These are phyloP conservation scores for Drosophila kambysellisi DNA, from an alignment of 2,888 invertebrate genomes.

Conservation along the genomic window DNA sequence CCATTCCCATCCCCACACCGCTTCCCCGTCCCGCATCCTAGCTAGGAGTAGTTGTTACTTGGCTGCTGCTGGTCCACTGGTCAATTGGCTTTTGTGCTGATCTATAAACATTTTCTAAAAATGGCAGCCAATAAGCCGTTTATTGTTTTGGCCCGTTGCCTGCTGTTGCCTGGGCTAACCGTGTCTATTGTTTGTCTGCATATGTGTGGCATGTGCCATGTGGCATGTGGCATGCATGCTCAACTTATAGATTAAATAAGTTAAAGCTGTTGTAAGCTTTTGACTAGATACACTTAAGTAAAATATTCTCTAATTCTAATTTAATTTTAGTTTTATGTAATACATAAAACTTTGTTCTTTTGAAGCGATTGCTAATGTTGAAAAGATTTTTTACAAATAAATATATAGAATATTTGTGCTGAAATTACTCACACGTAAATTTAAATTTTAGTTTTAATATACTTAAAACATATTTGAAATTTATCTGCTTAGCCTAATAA, in stretches of 20 bases:
- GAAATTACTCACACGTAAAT: no score
- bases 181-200: neutral
- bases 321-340: no score
- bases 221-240: neutral
- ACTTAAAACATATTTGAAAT: neutral
- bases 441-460: neutral
- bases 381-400: neutral
- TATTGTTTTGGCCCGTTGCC: conserved; percentile 21
- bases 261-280: neutral
- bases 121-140: conserved; percentile 41
- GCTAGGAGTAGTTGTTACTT: conserved; percentile 9
- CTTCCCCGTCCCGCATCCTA: neutral
- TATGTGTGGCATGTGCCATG: neutral
- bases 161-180: neutral
- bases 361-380: neutral
- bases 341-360: neutral
- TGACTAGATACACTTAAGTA: neutral
- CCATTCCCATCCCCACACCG: neutral
- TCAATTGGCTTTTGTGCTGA: conserved; percentile 56
- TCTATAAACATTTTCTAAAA: conserved; percentile 46
- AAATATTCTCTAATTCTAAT: neutral
- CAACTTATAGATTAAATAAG: neutral
- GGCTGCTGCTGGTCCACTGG: conserved; percentile 38
- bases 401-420: neutral
- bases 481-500: neutral